phyloP scores from a whole-genome alignment of 2,888 invertebrate species.

The Nephrotoma guestfalica region DNA sequence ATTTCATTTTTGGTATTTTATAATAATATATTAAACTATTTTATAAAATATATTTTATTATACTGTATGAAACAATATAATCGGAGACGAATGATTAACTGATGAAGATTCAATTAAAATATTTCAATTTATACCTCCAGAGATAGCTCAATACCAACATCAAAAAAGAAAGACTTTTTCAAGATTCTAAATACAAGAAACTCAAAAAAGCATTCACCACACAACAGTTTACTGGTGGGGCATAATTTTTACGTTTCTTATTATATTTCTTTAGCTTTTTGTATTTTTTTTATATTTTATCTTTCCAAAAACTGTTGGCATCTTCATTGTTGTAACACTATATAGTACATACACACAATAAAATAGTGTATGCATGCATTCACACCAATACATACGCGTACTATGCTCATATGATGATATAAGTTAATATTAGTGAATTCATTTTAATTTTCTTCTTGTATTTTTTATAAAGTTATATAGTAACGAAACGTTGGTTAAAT shows the following conservation, averaged over 20 bases:
- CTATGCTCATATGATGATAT: not conserved
- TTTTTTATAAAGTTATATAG: not conserved
- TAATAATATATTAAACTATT: constrained; percentile 7
- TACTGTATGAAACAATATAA: not conserved
- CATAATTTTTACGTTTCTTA: not conserved
- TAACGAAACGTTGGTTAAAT: not conserved
- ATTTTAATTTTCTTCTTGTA: not conserved
- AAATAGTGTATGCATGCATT: not conserved
- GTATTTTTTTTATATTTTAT: not conserved
- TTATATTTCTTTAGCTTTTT: not conserved
- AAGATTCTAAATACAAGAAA: not conserved
- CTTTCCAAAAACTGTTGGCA: constrained; percentile 1
- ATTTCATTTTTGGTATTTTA: constrained; percentile 23
- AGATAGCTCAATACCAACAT: constrained; percentile 11
- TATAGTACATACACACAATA: not conserved
- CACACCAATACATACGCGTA: not conserved
- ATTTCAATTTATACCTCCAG: constrained; percentile 33
- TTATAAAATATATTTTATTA: not conserved
- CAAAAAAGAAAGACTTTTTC: constrained; percentile 1
- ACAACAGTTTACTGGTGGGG: not conserved
- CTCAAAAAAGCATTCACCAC: constrained; percentile 1
- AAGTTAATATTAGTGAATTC: not conserved
- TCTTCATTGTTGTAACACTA: not conserved
- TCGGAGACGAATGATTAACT: constrained; percentile 31
- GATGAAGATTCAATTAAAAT: constrained; percentile 29